Evolutionary conservation across 2,113 vertebrate species (phyloP), one percentile per base, ranked within the genome.

Genomic region (Smithornis capensis): DNA sequence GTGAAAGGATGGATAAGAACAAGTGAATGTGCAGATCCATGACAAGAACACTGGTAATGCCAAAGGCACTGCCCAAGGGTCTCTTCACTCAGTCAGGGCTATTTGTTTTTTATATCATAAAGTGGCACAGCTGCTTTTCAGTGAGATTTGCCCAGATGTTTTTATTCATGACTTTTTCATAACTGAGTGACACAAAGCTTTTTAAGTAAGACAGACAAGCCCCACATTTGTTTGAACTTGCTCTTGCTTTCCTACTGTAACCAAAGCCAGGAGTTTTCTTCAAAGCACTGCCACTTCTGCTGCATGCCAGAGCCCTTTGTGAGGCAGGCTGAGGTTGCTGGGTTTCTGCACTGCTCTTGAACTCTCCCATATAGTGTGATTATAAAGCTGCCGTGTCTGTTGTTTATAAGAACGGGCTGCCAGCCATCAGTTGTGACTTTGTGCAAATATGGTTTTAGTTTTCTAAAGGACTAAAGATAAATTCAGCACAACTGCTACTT

Each of bases 371-470:
- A 55, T 68, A 55, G 31, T 49, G 63, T 7, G 19, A 47, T 70
- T 77, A 79, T 87, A 92, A 95, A 89, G 65, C 53, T 92, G 79
- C 65, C 76, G 50, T 63, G 16, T 47, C 62, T 79, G 29, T 56
- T 79, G 56, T 89, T 95, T 93, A 21, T 59, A 92, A 87, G 21
- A 91, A 53, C 25, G 82, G 62, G 53, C 57, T 91, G 49, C 64
- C 57, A 87, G 77, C 27, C 65, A 89, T 42, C 53, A 42, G 23
- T 47, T 89, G 65, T 87, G 86, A 75, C 60, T 90, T 82, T 90
- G 80, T 92, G 88, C 95, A 94, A 92, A 95, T 96, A 96, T n/a
- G 62, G 86, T 6, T 78, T 93, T 91, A 49, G 57, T 65, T 90
- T 89, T 73, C 42, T 49, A 86, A 81, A 93, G 6, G 49, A 91